Percentiles rank a stretch among this genome's conserved stretches.
Conservation (phyloP, 2,797 vertebrate species). For the Limosa lapponica region DNA sequence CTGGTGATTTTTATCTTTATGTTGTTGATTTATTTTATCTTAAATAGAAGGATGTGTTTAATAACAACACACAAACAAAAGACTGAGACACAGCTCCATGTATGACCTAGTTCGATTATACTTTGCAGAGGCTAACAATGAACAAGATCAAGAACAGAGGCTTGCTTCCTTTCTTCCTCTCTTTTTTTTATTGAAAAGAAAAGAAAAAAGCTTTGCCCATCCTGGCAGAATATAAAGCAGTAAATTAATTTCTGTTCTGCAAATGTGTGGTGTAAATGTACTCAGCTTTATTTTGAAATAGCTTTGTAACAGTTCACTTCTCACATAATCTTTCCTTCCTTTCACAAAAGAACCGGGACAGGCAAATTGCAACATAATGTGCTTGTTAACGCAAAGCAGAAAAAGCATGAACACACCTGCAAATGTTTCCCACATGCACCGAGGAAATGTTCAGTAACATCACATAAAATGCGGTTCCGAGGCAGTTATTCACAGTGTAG, state of each 20-base stretch:
- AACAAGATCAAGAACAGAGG: background rate
- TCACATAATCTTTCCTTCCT: background rate
- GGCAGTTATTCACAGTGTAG: background rate
- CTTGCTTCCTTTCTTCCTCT: background rate
- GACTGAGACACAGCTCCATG: background rate
- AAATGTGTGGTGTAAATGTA: background rate
- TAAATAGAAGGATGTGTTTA: slow-evolving; percentile 47
- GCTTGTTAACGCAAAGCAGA: background rate
- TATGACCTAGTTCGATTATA: background rate
- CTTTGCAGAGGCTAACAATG: background rate
- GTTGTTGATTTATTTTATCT: slow-evolving; percentile 49
- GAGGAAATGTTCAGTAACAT: background rate
- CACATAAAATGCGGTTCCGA: background rate
- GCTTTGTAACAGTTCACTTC: background rate
- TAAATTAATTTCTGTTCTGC: slow-evolving; percentile 7
- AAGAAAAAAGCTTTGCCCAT: background rate
- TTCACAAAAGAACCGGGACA: background rate
- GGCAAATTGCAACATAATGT: background rate
- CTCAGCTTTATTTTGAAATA: background rate
- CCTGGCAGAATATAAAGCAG: background rate
- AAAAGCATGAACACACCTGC: background rate
- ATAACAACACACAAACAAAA: background rate
- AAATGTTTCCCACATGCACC: background rate
- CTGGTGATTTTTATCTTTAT: slow-evolving; percentile 42
- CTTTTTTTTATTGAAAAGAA: background rate